Conservation (phyloP, 1,140 invertebrate genomes). For the Mesaphorura yosii region DNA sequence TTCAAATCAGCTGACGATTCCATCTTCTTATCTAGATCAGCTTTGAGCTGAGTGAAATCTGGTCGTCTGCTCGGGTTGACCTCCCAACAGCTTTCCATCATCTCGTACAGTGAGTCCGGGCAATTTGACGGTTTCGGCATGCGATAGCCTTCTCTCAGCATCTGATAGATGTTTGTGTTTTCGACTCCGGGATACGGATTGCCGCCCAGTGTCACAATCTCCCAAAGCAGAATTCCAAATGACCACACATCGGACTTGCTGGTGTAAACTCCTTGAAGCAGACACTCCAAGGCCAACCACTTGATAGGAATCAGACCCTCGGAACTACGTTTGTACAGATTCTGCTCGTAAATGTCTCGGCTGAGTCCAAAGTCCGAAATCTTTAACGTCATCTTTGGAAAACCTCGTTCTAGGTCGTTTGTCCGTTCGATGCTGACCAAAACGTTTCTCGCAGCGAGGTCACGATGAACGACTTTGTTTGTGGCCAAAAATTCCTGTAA, state of each 20-base stretch:
- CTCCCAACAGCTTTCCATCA: constrained; percentile 77
- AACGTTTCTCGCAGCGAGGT: constrained; percentile 64
- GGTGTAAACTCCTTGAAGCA: constrained; percentile 84
- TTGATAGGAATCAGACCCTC: constrained; percentile 72
- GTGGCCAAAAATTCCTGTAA: constrained; percentile 54
- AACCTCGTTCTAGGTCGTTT: no score
- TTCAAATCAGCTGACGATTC: constrained; percentile 31
- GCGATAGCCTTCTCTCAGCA: constrained; percentile 43
- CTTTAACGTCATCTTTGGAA: constrained; percentile 54
- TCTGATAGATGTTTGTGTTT: constrained; percentile 38
- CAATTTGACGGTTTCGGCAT: constrained; percentile 49
- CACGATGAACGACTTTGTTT: constrained; percentile 70
- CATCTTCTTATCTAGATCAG: constrained; percentile 52
- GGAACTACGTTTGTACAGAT: constrained; percentile 59
- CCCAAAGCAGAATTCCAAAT: constrained; percentile 84
- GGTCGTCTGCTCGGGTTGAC: constrained; percentile 59
- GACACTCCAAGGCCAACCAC: constrained; percentile 84
- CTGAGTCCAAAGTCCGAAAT: constrained; percentile 83
- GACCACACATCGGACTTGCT: constrained; percentile 91
- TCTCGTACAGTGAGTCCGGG: constrained; percentile 50
- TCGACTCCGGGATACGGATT: constrained; percentile 41
- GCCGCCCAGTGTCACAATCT: constrained; percentile 72
- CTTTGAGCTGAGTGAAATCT: constrained; percentile 55
- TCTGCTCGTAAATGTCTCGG: constrained; percentile 73
- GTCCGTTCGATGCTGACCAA: constrained; percentile 57